Evolutionary conservation across 2,888 invertebrate species (phyloP).

Genomic region (Catocala sponsa): DNA sequence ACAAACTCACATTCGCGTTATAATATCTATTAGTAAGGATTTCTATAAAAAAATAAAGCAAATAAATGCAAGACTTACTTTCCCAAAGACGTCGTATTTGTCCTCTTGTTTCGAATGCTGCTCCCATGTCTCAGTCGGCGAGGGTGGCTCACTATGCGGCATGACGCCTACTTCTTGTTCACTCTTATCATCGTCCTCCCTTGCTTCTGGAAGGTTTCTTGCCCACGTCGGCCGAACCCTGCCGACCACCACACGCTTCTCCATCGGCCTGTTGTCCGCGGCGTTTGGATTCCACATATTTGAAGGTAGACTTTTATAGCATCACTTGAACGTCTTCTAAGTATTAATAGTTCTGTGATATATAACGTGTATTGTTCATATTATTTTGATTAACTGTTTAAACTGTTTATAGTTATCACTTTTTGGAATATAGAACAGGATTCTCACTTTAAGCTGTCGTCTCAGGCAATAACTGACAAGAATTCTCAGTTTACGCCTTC

Average conservation of each 20-base stretch:
- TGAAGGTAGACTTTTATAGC: conserved; percentile 4
- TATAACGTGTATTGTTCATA: conserved; percentile 2
- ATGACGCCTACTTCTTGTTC: conserved; percentile 71
- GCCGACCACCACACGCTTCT: conserved; percentile 89
- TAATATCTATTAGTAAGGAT: too few species aligned
- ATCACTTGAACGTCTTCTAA: conserved; percentile 2
- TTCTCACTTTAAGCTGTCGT: too few species aligned
- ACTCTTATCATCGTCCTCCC: conserved; percentile 80
- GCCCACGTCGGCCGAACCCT: conserved; percentile 87
- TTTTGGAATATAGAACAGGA: too few species aligned
- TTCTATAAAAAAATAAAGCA: too few species aligned
- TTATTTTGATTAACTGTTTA: conserved; percentile 6
- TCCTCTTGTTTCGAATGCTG: conserved; percentile 81
- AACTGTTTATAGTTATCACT: neutral
- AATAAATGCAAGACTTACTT: conserved; percentile 70
- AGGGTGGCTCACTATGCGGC: conserved; percentile 83
- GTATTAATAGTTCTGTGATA: neutral
- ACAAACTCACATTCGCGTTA: too few species aligned
- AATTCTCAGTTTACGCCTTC: too few species aligned
- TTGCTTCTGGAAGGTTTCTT: conserved; percentile 79
- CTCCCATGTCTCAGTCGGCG: conserved; percentile 79
- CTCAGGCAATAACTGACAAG: too few species aligned
- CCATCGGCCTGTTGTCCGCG: conserved; percentile 85
- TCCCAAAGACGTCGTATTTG: conserved; percentile 87
- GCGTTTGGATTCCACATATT: conserved; percentile 84